Percentiles rank a stretch among this genome's conserved stretches.
These are phyloP conservation scores for Mormyrus hasselquistii DNA, from an alignment of 2,797 vertebrate species.

Conservation along the genomic window DNA sequence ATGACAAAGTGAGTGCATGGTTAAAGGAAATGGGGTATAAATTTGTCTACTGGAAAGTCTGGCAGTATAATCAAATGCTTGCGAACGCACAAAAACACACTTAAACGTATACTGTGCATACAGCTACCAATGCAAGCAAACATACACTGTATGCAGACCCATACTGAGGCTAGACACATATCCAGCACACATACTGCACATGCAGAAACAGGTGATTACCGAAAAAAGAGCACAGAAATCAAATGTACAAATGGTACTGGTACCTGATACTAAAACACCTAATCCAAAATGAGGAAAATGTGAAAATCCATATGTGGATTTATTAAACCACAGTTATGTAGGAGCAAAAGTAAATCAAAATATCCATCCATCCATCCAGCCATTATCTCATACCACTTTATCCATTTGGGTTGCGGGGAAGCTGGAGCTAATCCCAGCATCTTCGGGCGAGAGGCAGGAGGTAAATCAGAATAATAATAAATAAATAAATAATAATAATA, in stretches of 20 bases:
- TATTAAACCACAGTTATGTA: neutral
- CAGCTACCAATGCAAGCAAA: neutral
- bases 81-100: neutral
- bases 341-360: neutral
- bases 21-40: neutral
- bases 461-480: neutral
- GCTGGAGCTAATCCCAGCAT: too few species aligned
- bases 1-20: neutral
- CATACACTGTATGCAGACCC: neutral
- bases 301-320: neutral
- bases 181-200: neutral
- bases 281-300: neutral
- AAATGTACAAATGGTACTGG: neutral
- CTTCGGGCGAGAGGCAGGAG: too few species aligned
- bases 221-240: neutral
- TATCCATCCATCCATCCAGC: too few species aligned
- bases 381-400: too few species aligned
- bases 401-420: too few species aligned
- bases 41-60: neutral
- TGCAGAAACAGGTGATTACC: neutral
- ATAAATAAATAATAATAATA: neutral
- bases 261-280: neutral
- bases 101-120: neutral
- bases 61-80: neutral
- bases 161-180: neutral